A percentile compares a stretch with the other conserved stretches of the same genome.
Conservation (phyloP, 1,140 invertebrate genomes). For the Diachasma alloeum region DNA sequence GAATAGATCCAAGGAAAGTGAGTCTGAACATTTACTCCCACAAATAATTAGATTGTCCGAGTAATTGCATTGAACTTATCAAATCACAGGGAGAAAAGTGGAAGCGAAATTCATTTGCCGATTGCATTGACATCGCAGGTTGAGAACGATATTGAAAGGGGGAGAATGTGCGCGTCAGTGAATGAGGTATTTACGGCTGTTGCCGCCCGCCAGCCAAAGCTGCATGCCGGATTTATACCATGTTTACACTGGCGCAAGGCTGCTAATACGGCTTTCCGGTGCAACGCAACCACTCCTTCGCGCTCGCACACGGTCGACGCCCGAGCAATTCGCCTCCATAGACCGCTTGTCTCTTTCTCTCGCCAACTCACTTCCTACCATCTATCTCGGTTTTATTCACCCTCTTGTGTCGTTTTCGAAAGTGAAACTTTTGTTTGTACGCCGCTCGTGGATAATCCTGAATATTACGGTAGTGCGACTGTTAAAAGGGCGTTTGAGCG, state of each 20-base stretch:
- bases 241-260: conserved; percentile 57
- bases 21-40: background rate
- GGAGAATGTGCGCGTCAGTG: background rate
- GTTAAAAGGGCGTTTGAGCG: conserved; percentile 19
- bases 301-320: conserved; percentile 7
- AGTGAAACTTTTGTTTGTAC: conserved; percentile 63
- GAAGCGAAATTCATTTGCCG: background rate
- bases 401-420: conserved; percentile 44
- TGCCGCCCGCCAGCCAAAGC: conserved; percentile 8
- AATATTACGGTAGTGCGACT: conserved; percentile 49
- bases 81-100: background rate
- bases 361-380: background rate
- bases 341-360: background rate
- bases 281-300: conserved; percentile 47
- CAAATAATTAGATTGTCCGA: background rate
- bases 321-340: conserved; percentile 13
- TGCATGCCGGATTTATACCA: conserved; percentile 54
- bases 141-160: background rate
- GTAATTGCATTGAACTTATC: background rate
- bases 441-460: conserved; percentile 58
- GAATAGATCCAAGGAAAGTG: background rate
- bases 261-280: conserved; percentile 58
- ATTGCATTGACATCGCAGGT: background rate
- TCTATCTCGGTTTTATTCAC: background rate
- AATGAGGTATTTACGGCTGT: background rate